These are phyloP conservation scores for Rhea americana DNA, from an alignment of 2,113 vertebrate species.

Conservation along the genomic window DNA sequence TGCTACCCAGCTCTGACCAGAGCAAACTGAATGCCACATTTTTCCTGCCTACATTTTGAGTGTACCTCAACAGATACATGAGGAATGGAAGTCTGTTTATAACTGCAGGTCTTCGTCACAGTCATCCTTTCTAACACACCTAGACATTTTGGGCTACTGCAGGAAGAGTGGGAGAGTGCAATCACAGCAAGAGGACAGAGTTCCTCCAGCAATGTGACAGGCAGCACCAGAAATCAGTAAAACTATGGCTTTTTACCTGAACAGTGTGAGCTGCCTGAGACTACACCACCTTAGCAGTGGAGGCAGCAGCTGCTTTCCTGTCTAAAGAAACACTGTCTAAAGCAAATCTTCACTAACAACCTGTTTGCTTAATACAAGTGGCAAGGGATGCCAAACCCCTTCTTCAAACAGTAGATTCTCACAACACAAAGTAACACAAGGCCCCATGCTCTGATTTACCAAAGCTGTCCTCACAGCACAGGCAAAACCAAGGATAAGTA, in stretches of 20 bases:
- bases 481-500: neutral
- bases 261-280: too few species aligned
- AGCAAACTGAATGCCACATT: neutral
- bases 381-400: neutral
- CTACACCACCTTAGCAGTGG: too few species aligned
- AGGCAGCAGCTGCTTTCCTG: too few species aligned
- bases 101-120: neutral
- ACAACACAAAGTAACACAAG: neutral
- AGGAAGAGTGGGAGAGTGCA: neutral
- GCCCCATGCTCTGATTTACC: neutral
- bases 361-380: neutral
- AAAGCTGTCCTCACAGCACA: neutral
- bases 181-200: neutral
- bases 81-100: neutral
- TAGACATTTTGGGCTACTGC: neutral
- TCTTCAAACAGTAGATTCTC: neutral
- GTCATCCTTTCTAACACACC: neutral
- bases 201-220: too few species aligned
- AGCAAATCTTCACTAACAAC: neutral
- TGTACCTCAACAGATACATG: neutral
- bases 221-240: too few species aligned
- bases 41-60: neutral
- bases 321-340: too few species aligned
- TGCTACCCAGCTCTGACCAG: neutral
- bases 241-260: too few species aligned